These are phyloP conservation scores for Balanococcus diminutus DNA, from an alignment of 2,888 invertebrate genomes.

Conservation along the genomic window DNA sequence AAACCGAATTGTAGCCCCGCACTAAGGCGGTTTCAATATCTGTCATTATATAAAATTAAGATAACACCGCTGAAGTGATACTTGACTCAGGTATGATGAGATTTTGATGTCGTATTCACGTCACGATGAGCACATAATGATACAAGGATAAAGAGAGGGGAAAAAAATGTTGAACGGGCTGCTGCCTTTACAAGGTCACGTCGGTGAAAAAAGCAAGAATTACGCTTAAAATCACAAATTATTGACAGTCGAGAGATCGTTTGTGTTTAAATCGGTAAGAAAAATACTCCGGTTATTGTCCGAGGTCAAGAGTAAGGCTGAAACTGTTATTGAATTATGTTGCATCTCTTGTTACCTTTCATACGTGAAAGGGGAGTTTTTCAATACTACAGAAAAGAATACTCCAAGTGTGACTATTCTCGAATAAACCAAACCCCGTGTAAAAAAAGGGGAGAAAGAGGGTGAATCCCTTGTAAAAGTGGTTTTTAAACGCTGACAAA, in stretches of 20 bases:
- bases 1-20: no score
- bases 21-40: no score
- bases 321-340: slow-evolving; percentile 38
- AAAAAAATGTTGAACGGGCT: background rate
- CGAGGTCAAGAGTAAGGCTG: slow-evolving; percentile 36
- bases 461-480: slow-evolving; percentile 41
- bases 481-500: slow-evolving; percentile 50
- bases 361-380: background rate
- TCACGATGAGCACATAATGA: background rate
- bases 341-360: slow-evolving; percentile 11
- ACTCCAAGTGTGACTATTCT: slow-evolving; percentile 34
- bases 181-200: background rate
- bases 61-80: background rate
- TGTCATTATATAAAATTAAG: background rate
- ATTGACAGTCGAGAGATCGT: slow-evolving; percentile 33
- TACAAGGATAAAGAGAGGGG: background rate
- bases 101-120: background rate
- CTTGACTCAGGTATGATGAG: background rate
- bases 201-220: background rate
- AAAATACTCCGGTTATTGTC: slow-evolving; percentile 34
- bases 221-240: slow-evolving; percentile 13
- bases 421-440: background rate
- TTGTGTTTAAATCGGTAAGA: background rate
- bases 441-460: background rate
- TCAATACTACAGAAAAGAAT: background rate